Conservation (phyloP, 2,113 vertebrate species). For the Camelus dromedarius region DNA sequence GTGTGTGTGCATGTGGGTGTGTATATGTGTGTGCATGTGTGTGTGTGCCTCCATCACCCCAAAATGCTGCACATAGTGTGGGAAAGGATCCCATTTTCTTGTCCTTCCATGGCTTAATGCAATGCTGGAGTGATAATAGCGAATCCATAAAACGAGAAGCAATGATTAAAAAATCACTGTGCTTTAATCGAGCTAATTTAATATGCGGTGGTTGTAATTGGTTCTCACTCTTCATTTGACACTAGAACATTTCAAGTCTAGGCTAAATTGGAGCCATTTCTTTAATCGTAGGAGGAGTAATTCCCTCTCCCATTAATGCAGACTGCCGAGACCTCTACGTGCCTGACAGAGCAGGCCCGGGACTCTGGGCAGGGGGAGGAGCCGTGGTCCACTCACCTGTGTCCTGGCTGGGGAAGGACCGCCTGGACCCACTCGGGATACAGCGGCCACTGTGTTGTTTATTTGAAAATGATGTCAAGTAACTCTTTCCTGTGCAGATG, state of each 20-base stretch:
- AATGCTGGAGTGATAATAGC: neutral
- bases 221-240: slow-evolving; percentile 48
- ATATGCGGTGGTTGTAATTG: neutral
- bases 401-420: no score
- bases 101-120: neutral
- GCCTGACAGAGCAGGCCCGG: accelerated
- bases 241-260: neutral
- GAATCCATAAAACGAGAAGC: neutral
- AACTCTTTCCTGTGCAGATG: neutral
- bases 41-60: neutral
- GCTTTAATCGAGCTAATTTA: slow-evolving; percentile 46
- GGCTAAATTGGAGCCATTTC: slow-evolving; percentile 1
- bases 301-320: neutral
- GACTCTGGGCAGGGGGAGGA: neutral
- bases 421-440: accelerated
- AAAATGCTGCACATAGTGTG: accelerated
- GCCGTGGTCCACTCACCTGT: accelerated
- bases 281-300: slow-evolving; percentile 2
- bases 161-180: slow-evolving; percentile 47
- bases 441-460: neutral
- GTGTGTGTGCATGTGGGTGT: no score
- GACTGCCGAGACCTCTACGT: neutral
- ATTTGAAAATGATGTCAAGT: neutral
- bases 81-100: neutral
- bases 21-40: no score